These are phyloP conservation scores for Tricholaema leucomelas DNA, from an alignment of 2,113 vertebrate species.

Conservation along the genomic window DNA sequence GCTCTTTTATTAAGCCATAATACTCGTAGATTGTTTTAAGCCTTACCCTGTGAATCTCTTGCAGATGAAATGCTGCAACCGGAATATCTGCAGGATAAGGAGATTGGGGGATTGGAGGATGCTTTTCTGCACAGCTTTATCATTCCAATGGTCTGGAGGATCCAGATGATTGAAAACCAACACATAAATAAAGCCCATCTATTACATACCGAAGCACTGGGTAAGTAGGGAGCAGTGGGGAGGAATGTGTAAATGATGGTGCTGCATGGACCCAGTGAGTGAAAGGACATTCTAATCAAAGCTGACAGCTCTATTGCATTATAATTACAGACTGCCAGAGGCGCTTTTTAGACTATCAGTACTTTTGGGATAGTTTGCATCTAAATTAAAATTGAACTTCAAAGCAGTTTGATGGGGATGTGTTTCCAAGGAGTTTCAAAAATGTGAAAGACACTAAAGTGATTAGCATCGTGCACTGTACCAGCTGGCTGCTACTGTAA, in stretches of 20 bases:
- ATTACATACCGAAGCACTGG: background rate
- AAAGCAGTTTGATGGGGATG: constrained; percentile 56
- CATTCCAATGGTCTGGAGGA: background rate
- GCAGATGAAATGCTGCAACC: background rate
- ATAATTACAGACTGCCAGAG: constrained; percentile 55
- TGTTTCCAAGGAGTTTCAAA: constrained; percentile 57
- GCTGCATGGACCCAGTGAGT: background rate
- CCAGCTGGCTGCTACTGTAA: constrained; percentile 47
- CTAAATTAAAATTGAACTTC: constrained; percentile 77
- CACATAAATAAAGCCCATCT: background rate
- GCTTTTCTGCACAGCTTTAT: background rate
- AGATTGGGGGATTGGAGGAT: background rate
- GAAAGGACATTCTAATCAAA: constrained; percentile 41
- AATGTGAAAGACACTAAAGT: constrained; percentile 39
- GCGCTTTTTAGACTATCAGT: constrained; percentile 27
- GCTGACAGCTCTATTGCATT: constrained; percentile 44
- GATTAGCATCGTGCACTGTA: constrained; percentile 49
- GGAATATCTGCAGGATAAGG: background rate
- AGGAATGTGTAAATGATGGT: background rate
- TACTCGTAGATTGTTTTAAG: background rate
- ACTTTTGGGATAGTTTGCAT: constrained; percentile 64
- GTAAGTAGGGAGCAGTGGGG: background rate
- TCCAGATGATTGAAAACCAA: background rate
- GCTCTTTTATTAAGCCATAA: constrained; percentile 9
- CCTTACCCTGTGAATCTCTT: background rate